phyloP scores from a whole-genome alignment of 1,140 invertebrate species.

The Planococcus citri region DNA sequence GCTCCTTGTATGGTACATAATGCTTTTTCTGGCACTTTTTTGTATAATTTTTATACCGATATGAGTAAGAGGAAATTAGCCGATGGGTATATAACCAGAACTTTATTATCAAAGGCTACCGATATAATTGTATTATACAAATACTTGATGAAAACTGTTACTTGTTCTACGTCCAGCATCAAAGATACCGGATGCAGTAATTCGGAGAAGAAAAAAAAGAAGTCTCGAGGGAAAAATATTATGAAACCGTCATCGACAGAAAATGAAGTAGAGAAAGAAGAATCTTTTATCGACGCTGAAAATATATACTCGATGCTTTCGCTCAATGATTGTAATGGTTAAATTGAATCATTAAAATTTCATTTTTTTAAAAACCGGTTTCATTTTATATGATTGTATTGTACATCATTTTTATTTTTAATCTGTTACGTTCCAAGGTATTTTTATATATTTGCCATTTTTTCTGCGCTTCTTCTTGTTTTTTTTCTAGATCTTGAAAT shows the following conservation, averaged over 20 bases:
- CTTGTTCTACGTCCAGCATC: neutral
- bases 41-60: conserved; percentile 23
- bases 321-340: neutral
- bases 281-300: neutral
- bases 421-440: neutral
- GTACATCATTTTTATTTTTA: neutral
- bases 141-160: neutral
- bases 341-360: too few relatives aligned
- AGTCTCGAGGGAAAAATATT: neutral
- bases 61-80: conserved; percentile 17
- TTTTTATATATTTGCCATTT: neutral
- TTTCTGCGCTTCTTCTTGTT: neutral
- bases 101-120: neutral
- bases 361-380: too few relatives aligned
- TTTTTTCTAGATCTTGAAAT: neutral
- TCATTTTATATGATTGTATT: neutral
- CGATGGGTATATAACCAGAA: conserved; percentile 9
- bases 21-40: conserved; percentile 21
- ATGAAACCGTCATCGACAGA: neutral
- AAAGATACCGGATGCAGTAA: neutral
- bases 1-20: conserved; percentile 11
- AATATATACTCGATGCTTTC: neutral
- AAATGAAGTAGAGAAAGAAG: neutral
- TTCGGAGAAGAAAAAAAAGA: neutral
- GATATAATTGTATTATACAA: neutral